phyloP scores from a whole-genome alignment of 2,797 vertebrate genomes.

The Pempheris klunzingeri region DNA sequence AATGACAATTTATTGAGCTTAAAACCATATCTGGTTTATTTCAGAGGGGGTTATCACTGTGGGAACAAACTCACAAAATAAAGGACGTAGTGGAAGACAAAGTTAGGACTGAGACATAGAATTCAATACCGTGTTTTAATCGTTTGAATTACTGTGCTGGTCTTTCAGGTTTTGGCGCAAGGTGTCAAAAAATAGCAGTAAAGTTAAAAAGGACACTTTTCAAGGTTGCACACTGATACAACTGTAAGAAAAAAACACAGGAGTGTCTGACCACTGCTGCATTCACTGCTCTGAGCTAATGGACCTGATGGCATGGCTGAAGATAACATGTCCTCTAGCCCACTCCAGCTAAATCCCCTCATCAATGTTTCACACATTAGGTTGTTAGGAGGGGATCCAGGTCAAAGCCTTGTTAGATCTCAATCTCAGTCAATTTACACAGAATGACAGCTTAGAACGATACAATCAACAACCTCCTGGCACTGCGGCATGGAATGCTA shows the following conservation, averaged over 20 bases:
- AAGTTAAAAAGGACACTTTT: slow-evolving; percentile 31
- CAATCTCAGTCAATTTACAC: slow-evolving; percentile 86
- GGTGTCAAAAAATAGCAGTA: not conserved
- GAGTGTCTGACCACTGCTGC: slow-evolving; percentile 43
- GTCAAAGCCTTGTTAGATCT: slow-evolving; percentile 84
- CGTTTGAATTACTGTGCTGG: not conserved
- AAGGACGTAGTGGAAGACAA: slow-evolving; percentile 10
- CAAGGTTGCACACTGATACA: slow-evolving; percentile 44
- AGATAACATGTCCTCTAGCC: slow-evolving; percentile 81
- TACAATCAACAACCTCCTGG: slow-evolving; percentile 83
- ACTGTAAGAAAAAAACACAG: slow-evolving; percentile 4
- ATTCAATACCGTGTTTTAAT: not conserved
- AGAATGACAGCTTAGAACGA: slow-evolving; percentile 79
- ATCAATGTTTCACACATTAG: slow-evolving; percentile 77
- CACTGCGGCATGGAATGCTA: slow-evolving; percentile 73
- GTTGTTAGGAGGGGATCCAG: slow-evolving; percentile 76
- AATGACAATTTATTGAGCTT: slow-evolving; percentile 53
- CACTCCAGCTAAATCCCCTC: slow-evolving; percentile 74
- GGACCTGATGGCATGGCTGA: slow-evolving; percentile 65
- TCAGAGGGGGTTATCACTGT: slow-evolving; percentile 8
- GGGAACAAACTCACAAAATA: slow-evolving; percentile 2
- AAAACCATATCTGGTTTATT: slow-evolving; percentile 30
- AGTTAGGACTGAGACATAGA: slow-evolving; percentile 9
- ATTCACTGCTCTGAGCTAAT: slow-evolving; percentile 58
- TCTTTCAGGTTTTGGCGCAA: slow-evolving; percentile 1